Conservation (phyloP, 2,113 vertebrate genomes). For the Tonatia bakeri region DNA sequence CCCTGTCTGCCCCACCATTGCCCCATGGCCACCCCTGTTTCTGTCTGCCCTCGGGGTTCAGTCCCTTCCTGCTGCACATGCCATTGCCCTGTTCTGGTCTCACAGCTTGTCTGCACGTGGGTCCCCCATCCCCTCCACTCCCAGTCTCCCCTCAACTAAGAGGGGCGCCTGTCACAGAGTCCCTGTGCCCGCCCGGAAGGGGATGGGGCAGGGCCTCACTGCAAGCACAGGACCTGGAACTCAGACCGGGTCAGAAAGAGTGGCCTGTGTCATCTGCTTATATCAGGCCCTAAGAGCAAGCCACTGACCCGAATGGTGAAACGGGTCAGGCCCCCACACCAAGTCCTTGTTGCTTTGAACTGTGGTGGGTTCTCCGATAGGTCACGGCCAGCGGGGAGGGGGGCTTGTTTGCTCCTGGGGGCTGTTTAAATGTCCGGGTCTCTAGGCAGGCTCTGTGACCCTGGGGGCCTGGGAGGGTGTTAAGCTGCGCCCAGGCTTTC, state of each 20-base stretch:
- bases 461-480: neutral
- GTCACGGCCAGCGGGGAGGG: neutral
- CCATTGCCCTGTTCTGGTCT: neutral
- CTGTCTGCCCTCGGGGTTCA: neutral
- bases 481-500: neutral
- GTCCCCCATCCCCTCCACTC: neutral
- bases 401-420: rapidly evolving
- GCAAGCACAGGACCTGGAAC: neutral
- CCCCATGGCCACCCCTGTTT: neutral
- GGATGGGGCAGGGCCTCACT: neutral
- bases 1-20: neutral
- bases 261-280: neutral
- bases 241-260: too few species aligned
- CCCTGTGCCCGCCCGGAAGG: neutral
- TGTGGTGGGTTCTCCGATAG: neutral
- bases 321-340: too few species aligned
- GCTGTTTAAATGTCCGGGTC: neutral
- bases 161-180: neutral
- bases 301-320: too few species aligned
- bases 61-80: too few species aligned
- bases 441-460: neutral
- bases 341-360: neutral
- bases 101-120: neutral
- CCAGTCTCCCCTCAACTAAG: neutral
- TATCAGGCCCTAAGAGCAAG: too few species aligned